phyloP scores from a whole-genome alignment of 2,888 invertebrate species.

The Dexiosoma caninum region DNA sequence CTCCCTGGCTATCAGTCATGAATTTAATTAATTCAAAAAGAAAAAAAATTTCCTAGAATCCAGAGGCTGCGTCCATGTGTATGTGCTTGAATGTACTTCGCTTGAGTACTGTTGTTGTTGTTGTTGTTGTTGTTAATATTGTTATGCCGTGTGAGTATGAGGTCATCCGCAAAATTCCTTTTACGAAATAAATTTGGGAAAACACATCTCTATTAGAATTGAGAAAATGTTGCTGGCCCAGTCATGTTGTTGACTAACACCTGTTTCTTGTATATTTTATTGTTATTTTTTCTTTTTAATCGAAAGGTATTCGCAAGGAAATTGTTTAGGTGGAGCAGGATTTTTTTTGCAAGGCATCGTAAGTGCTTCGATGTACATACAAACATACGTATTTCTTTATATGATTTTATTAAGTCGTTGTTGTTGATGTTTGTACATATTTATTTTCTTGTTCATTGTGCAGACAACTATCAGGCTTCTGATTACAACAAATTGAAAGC shows the following conservation, averaged over 20 bases:
- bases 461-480: conserved; percentile 50
- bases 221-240: too few species aligned
- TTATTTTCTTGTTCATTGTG: conserved; percentile 31
- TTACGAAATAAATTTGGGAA: too few species aligned
- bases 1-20: background rate
- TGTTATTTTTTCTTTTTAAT: too few species aligned
- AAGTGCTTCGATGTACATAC: background rate
- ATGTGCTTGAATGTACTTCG: background rate
- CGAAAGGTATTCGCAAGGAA: background rate
- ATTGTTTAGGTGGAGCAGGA: background rate
- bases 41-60: background rate
- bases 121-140: background rate
- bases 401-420: conserved; percentile 31
- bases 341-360: background rate
- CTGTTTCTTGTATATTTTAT: too few species aligned
- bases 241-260: too few species aligned
- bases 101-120: background rate
- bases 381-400: conserved; percentile 12
- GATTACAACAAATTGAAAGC: conserved; percentile 49
- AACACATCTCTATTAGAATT: too few species aligned
- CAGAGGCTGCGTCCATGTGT: background rate
- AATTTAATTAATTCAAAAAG: background rate
- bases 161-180: conserved; percentile 1
- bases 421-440: conserved; percentile 17
- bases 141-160: background rate